Evolutionary conservation across 2,797 vertebrate genomes (phyloP).

Genomic region (Myotis pilosus): DNA sequence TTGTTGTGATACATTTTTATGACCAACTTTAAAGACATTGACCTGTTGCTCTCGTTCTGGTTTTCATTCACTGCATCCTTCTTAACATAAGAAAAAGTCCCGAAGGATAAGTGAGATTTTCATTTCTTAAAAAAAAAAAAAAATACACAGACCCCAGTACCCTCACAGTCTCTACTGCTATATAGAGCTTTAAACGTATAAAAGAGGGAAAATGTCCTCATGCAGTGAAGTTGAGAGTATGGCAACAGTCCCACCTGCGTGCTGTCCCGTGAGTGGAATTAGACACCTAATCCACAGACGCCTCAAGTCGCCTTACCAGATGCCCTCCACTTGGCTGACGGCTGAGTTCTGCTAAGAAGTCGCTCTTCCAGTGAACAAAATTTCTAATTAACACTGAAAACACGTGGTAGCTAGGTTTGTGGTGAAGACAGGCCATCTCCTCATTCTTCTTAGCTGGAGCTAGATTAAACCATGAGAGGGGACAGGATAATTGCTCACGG

Average conservation of each 20-base stretch:
- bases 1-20: constrained; percentile 74
- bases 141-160: not conserved
- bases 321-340: constrained; percentile 38
- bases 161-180: constrained; percentile 9
- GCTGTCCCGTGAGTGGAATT: constrained; percentile 2
- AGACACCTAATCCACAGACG: constrained; percentile 70
- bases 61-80: constrained; percentile 67
- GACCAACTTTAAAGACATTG: constrained; percentile 73
- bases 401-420: constrained; percentile 73
- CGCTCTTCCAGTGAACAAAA: constrained; percentile 43
- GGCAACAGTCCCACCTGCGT: constrained; percentile 63
- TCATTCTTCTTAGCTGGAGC: constrained; percentile 80
- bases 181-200: constrained; percentile 36
- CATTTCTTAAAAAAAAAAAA: constrained; percentile 36
- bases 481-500: constrained; percentile 84
- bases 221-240: constrained; percentile 17
- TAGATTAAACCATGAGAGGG: constrained; percentile 80
- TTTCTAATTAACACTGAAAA: constrained; percentile 77
- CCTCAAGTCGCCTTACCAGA: constrained; percentile 56
- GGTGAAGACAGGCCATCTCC: constrained; percentile 84
- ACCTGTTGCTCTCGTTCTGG: constrained; percentile 75
- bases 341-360: constrained; percentile 56
- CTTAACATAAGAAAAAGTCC: constrained; percentile 75
- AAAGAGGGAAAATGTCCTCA: constrained; percentile 58
- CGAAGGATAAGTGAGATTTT: constrained; percentile 64